These are phyloP conservation scores for Heliocidaris tuberculata DNA, from an alignment of 35 echinoderm and acorn worm genomes.

Conservation along the genomic window DNA sequence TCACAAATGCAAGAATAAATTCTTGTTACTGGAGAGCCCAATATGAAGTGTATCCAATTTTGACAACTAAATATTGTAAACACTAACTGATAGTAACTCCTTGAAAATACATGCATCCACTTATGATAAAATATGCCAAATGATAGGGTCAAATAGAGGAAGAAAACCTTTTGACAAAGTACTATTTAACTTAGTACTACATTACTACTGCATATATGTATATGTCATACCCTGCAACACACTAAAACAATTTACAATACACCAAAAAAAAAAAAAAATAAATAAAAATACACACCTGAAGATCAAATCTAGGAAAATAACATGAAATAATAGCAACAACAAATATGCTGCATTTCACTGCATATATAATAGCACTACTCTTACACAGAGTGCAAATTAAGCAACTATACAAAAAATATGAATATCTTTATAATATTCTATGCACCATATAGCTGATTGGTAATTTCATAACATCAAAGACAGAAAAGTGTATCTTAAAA, in stretches of 20 bases:
- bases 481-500: neutral
- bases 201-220: neutral
- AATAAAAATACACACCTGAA: neutral
- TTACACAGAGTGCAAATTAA: neutral
- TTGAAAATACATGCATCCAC: too few relatives aligned
- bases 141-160: too few relatives aligned
- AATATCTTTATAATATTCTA: neutral
- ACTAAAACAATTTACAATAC: neutral
- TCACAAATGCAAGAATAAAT: too few relatives aligned
- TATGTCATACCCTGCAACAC: neutral
- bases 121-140: too few relatives aligned
- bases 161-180: neutral
- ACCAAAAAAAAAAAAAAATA: too few relatives aligned
- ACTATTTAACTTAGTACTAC: neutral
- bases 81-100: too few relatives aligned
- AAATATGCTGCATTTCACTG: neutral
- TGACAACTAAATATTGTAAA: too few relatives aligned
- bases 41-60: too few relatives aligned
- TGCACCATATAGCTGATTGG: neutral
- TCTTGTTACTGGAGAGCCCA: too few relatives aligned
- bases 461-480: neutral
- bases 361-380: neutral
- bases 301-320: neutral
- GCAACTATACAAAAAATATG: neutral
- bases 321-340: neutral